Evolutionary conservation across 2,888 invertebrate species (phyloP).

Genomic region (Cenopis cana): DNA sequence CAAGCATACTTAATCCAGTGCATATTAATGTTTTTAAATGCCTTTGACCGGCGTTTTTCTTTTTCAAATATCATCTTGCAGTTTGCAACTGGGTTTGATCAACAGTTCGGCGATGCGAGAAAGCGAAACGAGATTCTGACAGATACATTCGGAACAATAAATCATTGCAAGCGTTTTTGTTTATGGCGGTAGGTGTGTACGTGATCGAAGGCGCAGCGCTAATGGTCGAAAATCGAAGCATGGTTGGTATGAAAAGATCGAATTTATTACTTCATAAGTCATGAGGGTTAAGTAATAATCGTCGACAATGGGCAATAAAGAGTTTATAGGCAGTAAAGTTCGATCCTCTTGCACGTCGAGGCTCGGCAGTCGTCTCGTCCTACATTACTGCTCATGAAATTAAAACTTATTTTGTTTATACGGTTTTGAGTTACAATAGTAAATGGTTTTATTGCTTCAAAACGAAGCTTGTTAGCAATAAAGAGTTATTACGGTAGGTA

Average conservation of each 20-base stretch:
- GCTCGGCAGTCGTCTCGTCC: constrained; percentile 63
- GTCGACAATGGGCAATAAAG: constrained; percentile 84
- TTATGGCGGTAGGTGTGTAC: constrained; percentile 32
- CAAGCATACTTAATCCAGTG: constrained; percentile 19
- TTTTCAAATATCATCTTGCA: constrained; percentile 19
- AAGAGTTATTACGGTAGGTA: constrained; percentile 15
- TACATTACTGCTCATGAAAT: constrained; percentile 35
- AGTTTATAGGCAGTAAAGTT: constrained; percentile 83
- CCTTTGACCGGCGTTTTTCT: constrained; percentile 13
- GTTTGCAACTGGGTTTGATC: constrained; percentile 11
- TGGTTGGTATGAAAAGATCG: constrained; percentile 73
- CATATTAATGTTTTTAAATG: constrained; percentile 20
- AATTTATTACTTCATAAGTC: constrained; percentile 84
- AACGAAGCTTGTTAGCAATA: constrained; percentile 31
- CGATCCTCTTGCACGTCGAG: constrained; percentile 74
- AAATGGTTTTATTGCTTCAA: constrained; percentile 32
- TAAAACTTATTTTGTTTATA: constrained; percentile 52
- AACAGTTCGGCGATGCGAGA: neutral
- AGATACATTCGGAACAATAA: constrained; percentile 10
- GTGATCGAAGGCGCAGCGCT: constrained; percentile 56
- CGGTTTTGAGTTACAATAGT: constrained; percentile 47
- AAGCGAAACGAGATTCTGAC: constrained; percentile 19
- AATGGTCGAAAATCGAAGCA: constrained; percentile 62
- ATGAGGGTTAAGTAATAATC: constrained; percentile 84
- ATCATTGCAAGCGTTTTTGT: constrained; percentile 27